Base-by-base conservation (phyloP, 30 jellyfish, hydroid and myxozoan genomes). In the Turritopsis dohrnii region DNA sequence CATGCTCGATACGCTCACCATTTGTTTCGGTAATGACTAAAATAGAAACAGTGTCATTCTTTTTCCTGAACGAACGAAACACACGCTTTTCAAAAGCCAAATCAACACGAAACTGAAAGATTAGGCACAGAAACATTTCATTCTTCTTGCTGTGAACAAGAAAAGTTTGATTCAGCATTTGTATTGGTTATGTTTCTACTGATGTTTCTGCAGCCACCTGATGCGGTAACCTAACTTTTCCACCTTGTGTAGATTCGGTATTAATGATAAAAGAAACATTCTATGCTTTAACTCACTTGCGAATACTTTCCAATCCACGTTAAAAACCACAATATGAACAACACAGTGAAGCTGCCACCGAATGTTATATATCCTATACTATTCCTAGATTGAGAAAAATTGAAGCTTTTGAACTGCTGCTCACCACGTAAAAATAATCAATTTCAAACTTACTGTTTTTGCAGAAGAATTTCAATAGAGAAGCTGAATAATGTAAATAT, bases 391-490 rank as follows among this genome's bases (percentile, higher is more conserved):
- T 17, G 17, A 3, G 30, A n/a, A 25, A 41, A 41, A 13, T 41
- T 3, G 13, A 41, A 41, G 13, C 9, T 41, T n/a, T n/a, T n/a
- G n/a, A n/a, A n/a, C n/a, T n/a, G n/a, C n/a, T n/a, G n/a, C n/a
- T n/a, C n/a, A n/a, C n/a, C n/a, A n/a, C n/a, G n/a, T n/a, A n/a
- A 69, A 69, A 69, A 69, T 0, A 69, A 27, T 69, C 5, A 0
- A 17, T 16, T 73, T 66, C 27, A 53, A 66, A 87, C 96, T 88
- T 84, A 92, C 98, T 80, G 95, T 18, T 83, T 89, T 27, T 71
- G 74, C 21, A 88, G 28, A 53, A 84, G 52, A 22, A 84, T 81
- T 52, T 88, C 95, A 31, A 92, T 95, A 28, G 85, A 73, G 53
- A 92, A 88, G 7, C 95, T 88, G 71, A 88, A 80, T 60, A 92